Percentiles rank a stretch among this genome's conserved stretches.
Evolutionary conservation across 2,113 vertebrate species (phyloP).

Genomic region (Isichthys henryi): DNA sequence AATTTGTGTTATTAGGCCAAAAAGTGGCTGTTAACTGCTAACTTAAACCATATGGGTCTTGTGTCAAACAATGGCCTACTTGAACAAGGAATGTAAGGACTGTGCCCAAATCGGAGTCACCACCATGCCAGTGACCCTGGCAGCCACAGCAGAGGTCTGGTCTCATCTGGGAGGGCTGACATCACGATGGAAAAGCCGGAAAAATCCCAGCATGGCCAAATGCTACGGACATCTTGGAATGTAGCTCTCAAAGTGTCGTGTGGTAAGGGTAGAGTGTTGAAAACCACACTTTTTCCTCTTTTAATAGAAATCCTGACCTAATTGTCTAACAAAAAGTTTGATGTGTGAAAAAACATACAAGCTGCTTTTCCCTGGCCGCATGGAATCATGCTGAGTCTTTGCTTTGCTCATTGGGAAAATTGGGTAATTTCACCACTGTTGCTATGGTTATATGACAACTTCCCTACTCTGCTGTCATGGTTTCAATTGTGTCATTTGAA

Average conservation of each 20-base stretch:
- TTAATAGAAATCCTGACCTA: neutral
- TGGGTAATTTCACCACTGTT: neutral
- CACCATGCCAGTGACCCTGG: neutral
- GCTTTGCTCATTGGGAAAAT: neutral
- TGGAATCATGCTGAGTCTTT: slow-evolving; percentile 5
- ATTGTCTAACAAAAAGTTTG: neutral
- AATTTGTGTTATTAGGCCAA: neutral
- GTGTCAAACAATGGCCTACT: neutral
- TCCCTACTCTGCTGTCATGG: neutral
- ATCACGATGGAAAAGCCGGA: neutral
- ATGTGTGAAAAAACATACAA: slow-evolving; percentile 1
- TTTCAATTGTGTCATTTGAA: neutral
- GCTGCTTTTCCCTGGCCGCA: neutral
- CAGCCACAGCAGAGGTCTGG: neutral
- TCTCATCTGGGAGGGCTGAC: neutral
- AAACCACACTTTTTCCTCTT: neutral
- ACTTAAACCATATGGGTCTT: neutral
- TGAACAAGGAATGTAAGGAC: neutral
- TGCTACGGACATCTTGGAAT: neutral
- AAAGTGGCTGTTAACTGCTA: neutral
- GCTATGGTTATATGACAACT: neutral
- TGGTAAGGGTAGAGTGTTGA: neutral
- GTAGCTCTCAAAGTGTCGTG: too few relatives aligned
- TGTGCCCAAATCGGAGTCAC: neutral
- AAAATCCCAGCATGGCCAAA: neutral